These are phyloP conservation scores for Neodontobutis hainanensis DNA, from an alignment of 2,113 vertebrate species.

Conservation along the genomic window DNA sequence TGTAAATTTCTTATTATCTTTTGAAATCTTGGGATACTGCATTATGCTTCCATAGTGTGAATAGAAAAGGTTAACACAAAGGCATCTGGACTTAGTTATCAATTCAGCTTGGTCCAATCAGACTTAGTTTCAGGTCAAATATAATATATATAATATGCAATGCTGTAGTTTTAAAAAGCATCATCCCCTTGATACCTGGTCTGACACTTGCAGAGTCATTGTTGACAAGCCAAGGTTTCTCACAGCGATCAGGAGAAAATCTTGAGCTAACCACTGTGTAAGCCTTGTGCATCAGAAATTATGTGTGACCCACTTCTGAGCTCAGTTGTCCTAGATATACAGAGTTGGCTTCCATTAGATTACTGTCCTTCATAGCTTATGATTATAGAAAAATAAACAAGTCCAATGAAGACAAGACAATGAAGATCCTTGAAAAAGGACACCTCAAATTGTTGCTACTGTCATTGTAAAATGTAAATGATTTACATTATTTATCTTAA, in stretches of 20 bases:
- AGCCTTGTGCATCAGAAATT: conserved; percentile 51
- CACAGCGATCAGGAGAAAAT: conserved; percentile 29
- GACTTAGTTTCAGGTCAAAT: too few species aligned
- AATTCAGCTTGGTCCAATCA: too few species aligned
- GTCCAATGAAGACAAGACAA: neutral
- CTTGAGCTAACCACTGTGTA: conserved; percentile 43
- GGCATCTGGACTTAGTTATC: neutral
- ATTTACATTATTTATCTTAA: too few species aligned
- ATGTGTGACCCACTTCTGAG: conserved; percentile 67
- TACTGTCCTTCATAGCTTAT: conserved; percentile 59
- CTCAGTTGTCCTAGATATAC: conserved; percentile 67
- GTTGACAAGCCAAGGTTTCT: conserved; percentile 40
- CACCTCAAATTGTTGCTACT: too few species aligned
- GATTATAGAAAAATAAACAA: conserved; percentile 58
- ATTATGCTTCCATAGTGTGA: conserved; percentile 4
- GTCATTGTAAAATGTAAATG: too few species aligned
- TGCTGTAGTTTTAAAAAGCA: conserved; percentile 41
- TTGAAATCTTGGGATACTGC: neutral
- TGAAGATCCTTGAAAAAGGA: too few species aligned
- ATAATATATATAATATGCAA: conserved; percentile 9
- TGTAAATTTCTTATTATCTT: conserved; percentile 3
- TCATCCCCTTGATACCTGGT: conserved; percentile 51
- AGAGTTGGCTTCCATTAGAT: conserved; percentile 68
- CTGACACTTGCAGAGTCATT: conserved; percentile 49
- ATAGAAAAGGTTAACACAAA: neutral